phyloP scores from a whole-genome alignment of 2,113 vertebrate genomes.

The Pseudorasbora parva region DNA sequence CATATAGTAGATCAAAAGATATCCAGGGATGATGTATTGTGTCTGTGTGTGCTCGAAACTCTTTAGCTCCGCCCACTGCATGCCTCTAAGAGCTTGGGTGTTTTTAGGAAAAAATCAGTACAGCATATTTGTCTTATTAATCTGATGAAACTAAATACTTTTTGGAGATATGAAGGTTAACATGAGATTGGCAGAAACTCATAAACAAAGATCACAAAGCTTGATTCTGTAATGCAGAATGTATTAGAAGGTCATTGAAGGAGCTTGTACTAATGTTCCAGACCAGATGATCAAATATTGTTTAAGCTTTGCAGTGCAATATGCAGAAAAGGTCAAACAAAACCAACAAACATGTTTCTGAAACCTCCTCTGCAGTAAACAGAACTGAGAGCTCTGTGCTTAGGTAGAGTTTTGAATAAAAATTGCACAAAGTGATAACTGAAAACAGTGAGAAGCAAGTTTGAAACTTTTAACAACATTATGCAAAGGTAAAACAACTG shows the following conservation, averaged over 20 bases:
- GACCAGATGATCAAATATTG: constrained; percentile 52
- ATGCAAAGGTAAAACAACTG: neutral
- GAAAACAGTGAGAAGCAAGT: neutral
- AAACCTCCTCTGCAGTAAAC: neutral
- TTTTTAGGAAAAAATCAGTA: too few relatives aligned
- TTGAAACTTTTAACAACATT: neutral
- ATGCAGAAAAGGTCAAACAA: constrained; percentile 44
- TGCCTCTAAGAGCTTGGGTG: too few relatives aligned
- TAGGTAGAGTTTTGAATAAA: neutral
- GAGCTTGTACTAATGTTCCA: constrained; percentile 34
- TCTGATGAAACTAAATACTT: too few relatives aligned
- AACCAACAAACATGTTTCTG: constrained; percentile 26
- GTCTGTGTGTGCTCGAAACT: too few relatives aligned
- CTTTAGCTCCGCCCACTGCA: too few relatives aligned
- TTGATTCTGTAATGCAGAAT: constrained; percentile 11
- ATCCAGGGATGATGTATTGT: too few relatives aligned
- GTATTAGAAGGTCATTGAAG: constrained; percentile 3
- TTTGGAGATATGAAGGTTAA: too few relatives aligned
- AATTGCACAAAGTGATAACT: neutral
- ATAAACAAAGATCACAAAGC: constrained; percentile 17
- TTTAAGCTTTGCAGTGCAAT: constrained; percentile 7
- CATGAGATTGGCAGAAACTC: neutral
- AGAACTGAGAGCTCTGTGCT: neutral
- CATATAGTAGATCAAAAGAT: too few relatives aligned
- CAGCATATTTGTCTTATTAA: too few relatives aligned